Evolutionary conservation across 1,140 invertebrate genomes (phyloP).

Genomic region (Scaptomyza hsui): DNA sequence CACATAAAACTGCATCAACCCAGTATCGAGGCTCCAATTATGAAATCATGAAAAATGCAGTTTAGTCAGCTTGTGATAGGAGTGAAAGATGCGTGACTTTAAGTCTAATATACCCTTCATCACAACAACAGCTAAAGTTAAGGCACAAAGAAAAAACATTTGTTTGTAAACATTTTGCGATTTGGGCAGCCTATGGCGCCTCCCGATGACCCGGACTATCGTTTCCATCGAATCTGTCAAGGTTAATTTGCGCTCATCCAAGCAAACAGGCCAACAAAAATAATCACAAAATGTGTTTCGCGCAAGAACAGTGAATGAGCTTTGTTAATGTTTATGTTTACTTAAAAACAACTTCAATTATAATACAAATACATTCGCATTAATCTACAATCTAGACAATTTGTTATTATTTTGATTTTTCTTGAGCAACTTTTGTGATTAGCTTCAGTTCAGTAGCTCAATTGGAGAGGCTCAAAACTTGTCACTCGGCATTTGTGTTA

Average conservation of each 20-base stretch:
- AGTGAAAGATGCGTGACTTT: not conserved
- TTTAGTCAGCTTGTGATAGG: too few relatives aligned
- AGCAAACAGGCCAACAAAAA: conserved; percentile 38
- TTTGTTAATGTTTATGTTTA: conserved; percentile 34
- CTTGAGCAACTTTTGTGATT: conserved; percentile 1
- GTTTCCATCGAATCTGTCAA: conserved; percentile 57
- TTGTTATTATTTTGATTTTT: conserved; percentile 3
- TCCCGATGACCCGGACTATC: conserved; percentile 21
- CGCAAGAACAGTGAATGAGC: conserved; percentile 16
- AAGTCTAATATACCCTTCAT: not conserved
- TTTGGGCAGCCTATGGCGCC: conserved; percentile 15
- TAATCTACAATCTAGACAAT: conserved; percentile 9
- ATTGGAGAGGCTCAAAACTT: conserved; percentile 50
- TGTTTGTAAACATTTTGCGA: conserved; percentile 44
- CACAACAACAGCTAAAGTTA: not conserved
- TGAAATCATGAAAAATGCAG: conserved; percentile 15
- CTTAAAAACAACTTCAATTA: conserved; percentile 2
- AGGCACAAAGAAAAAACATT: conserved; percentile 8
- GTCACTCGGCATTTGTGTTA: conserved; percentile 69
- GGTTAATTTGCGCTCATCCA: conserved; percentile 59
- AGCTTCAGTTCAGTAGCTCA: conserved; percentile 48
- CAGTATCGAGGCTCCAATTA: conserved; percentile 21
- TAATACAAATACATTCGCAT: not conserved
- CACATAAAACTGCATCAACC: conserved; percentile 21
- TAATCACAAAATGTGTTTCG: conserved; percentile 32